Evolutionary conservation across 2,888 invertebrate genomes (phyloP), one percentile per base, ranked within the genome.

Genomic region (Nephrotoma flavescens): DNA sequence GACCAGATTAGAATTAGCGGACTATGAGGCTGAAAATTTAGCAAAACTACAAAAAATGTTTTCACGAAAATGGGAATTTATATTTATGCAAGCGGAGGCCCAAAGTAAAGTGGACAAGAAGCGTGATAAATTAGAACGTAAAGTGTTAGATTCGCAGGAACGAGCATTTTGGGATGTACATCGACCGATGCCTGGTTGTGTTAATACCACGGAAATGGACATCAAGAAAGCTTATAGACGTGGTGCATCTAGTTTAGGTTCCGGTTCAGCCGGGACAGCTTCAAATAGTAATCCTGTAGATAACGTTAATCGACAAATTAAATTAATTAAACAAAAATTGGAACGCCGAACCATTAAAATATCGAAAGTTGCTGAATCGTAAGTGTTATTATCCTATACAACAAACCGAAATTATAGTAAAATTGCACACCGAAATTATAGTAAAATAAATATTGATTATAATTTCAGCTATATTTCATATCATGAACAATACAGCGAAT

Each of bases 151-250:
- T 92, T 99, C 98, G 89, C 99, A 99, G 91, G 99, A 99, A 92
- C 92, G 99, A 89, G 99, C 99, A 0, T 99, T 99, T 92, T 99
- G 99, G 99, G 99, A 99, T 92, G 98, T 99, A 0, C 99, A 99
- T 91, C 94, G 99, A 90, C 99, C 99, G 9, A 98, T 99, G 95
- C 99, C 99, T 7, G 99, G 99, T 87, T 99, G 98, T 92, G 98
- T 99, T 47, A 99, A 99, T 92, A 99, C 99, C 0, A 99, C 99
- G 0, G 99, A 99, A 92, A 94, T 99, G 90, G 99, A 99, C 91
- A 98, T 99, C 83, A 98, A 97, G 92, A 99, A 99, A 92, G 95
- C 98, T 85, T 98, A 96, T 88, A 94, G 96, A 42, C 90, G 92
- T 86, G 92, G 92, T 87, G 91, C 91, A 86, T 91, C 91, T 86